Percentiles rank a stretch among this genome's conserved stretches.
Conservation (phyloP, 2,797 vertebrate genomes). For the Spheniscus humboldti region DNA sequence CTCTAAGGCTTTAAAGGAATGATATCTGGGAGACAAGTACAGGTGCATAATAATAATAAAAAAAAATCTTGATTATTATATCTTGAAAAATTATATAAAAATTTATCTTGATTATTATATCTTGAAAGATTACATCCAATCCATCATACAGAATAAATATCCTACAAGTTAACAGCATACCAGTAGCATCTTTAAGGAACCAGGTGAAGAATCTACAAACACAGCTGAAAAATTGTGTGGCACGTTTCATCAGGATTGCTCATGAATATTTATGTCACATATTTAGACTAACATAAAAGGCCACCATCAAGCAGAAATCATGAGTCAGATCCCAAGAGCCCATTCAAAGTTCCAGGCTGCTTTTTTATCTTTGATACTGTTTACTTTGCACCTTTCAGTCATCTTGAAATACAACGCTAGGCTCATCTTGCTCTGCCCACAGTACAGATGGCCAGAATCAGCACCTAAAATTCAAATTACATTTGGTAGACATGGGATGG, state of each 20-base stretch:
- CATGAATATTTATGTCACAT: slow-evolving; percentile 37
- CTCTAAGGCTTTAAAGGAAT: not conserved
- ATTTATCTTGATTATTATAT: not conserved
- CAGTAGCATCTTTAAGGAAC: not conserved
- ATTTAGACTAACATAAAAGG: slow-evolving; percentile 36
- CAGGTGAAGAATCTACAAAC: slow-evolving; percentile 29
- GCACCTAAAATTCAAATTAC: slow-evolving; percentile 13
- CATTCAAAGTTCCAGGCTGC: not conserved
- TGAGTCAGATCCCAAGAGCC: slow-evolving; percentile 44
- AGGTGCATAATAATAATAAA: not conserved
- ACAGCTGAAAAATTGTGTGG: slow-evolving; percentile 21
- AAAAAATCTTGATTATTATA: not conserved
- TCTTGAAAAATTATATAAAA: not conserved
- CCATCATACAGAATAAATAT: slow-evolving; percentile 11
- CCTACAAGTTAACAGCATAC: not conserved
- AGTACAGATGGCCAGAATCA: slow-evolving; percentile 40
- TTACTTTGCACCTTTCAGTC: slow-evolving; percentile 51
- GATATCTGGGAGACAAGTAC: not conserved
- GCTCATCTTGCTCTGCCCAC: slow-evolving; percentile 19
- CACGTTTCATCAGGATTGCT: slow-evolving; percentile 2
- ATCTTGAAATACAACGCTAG: not conserved
- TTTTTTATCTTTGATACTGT: slow-evolving; percentile 22
- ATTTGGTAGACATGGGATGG: not conserved
- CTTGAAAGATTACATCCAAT: not conserved
- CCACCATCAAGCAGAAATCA: slow-evolving; percentile 45